Base-by-base conservation (phyloP, 2,113 vertebrate species). In the Gracilinanus agilis region DNA sequence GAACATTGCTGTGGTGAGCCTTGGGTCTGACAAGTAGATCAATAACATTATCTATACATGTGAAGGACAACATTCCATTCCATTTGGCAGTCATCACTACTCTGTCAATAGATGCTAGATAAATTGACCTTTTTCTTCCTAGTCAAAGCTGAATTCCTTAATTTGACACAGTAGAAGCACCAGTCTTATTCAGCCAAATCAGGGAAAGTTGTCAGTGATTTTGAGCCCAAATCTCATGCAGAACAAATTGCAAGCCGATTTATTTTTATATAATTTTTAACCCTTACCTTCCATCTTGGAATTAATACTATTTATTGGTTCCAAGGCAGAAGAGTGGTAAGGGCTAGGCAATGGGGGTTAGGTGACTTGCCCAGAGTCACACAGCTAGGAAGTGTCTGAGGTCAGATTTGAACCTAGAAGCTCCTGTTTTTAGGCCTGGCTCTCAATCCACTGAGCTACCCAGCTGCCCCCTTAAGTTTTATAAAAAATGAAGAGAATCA, bases 161-260 rank as follows among this genome's bases (percentile, higher is more conserved):
- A 90, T 95, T 91, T 93, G 88, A 94, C 53, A 92, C 92, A 92
- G 40, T 9, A 92, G 92, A 55, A 94, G n/a, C 94, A 25, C 55
- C 11, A 9, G 53, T 83, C 90, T 89, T 56, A 67, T 16, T 49
- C 23, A 40, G 61, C 54, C 53, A 92, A 91, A 92, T 23, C 75
- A 24, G 88, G 67, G 34, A n/a, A 27, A 55, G 54, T 90, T 95
- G 95, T 54, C 49, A 12, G 56, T 54, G 90, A 89, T 92, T 92
- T 91, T 93, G 89, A 91, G 5, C 0, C 4, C 5, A 7, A 90
- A 90, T 54, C 29, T 23, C 44, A 89, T 40, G 16, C 91, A 21
- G 89, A n/a, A 75, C 67, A 91, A 93, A 75, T 91, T 24, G 55
- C 49, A 54, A 58, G 91, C 44, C n/a, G n/a, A n/a, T n/a, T n/a